Evolutionary conservation across 2,888 invertebrate genomes (phyloP), one percentile per base, ranked within the genome.

Genomic region (Drosophila algonquin): DNA sequence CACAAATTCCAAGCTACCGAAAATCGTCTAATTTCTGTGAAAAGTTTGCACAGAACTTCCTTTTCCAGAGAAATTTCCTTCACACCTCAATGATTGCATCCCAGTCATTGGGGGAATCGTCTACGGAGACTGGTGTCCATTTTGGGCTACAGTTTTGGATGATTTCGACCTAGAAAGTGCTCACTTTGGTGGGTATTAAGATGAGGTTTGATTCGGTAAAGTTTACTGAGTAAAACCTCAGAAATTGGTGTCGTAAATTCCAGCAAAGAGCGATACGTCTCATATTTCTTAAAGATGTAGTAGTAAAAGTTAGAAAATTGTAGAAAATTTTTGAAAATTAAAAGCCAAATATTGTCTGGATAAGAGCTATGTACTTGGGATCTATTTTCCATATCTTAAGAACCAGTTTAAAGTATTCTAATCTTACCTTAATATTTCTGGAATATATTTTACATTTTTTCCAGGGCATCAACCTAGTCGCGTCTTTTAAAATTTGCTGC

Each of bases 1-100:
- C 14, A 61, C 48, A 50, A 67, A 63, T 54, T 30, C 2, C 27
- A 24, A 16, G 2, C 40, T 16, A 59, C 9, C 52, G 27, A 40
- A 74, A 78, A 73, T 64, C 68, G 55, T 62, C 74, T 79, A 79
- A 83, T 81, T 83, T 83, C 74, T 69, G 76, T 67, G 65, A 79
- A 78, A 76, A 76, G 63, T 69, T 80, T 54, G 61, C 6, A 0
- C 4, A 12, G 35, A 3, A 35, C 44, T 35, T 27, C 24, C 21
- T 35, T n/a, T 16, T 30, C 21, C 51, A 35, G 16, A 52, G 58
- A 50, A 68, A 46, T 58, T 73, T 27, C 45, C 50, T 63, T 68
- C 64, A 60, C 59, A 73, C 63, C 61, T 47, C 50, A 76, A 50
- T 73, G 77, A 55, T 32, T 73, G 59, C 59, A 30, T 24, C 9